Evolutionary conservation across 2,113 vertebrate species (phyloP), one percentile per base, ranked within the genome.

Genomic region (Sphyrna mokarran): DNA sequence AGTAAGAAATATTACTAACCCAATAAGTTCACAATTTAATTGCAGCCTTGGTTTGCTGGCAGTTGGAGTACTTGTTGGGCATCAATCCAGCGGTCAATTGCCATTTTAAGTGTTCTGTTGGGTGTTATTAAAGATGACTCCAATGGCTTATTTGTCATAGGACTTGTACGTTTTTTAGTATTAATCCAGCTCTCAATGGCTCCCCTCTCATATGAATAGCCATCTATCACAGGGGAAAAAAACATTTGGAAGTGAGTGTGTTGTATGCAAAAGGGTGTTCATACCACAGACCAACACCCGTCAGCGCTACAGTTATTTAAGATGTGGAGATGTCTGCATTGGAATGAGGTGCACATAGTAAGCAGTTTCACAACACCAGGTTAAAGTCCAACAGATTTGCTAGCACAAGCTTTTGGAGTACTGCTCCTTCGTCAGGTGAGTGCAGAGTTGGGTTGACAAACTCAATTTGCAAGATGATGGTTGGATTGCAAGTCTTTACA

Each of bases 91-190:
- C 98, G 98, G 37, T 96, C 96, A 11, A 99, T 99, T 0, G 99
- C 99, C 99, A 99, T 99, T 97, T 99, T 99, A 72, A 99, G 97
- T 6, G 98, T 99, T 96, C 99, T 97, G 94, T 99, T 99, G 7
- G 99, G 98, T 18, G 98, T 99, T 72, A 99, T 98, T 91, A 98
- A 72, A 0, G 97, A 97, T 0, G 98, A 99, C 96, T 97, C 96
- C 43, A 99, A 97, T 61, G 98, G 98, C 54, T 99, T 98, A 96
- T 99, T 99, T 0, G 99, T 99, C 99, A 99, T 99, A 72, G 99
- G 99, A 96, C 99, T 99, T 3, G 98, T 98, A 6, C 98, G 98
- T 96, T 98, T 98, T 96, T 98, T 98, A 0, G 96, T 98, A 97
- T 96, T 97, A 96, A 99, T 98, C 99, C 99, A 99, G 3, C 97